Base-by-base conservation (phyloP, 2,888 invertebrate genomes). In the Drosophila antonietae region DNA sequence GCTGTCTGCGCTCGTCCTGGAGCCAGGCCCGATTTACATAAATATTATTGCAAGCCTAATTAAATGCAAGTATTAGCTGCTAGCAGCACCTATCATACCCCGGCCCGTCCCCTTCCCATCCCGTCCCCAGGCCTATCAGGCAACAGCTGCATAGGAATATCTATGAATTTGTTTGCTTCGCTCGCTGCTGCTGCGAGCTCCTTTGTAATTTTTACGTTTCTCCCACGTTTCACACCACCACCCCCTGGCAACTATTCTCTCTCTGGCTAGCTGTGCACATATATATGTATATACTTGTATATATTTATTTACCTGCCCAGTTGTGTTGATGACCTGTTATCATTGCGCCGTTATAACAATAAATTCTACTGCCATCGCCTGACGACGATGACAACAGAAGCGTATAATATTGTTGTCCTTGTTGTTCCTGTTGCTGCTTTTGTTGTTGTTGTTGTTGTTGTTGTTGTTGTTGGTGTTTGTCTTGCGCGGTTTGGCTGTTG, bases 1-100 rank as follows among this genome's bases (percentile, higher is more conserved):
- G 78, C 41, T 75, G 75, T 71, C 61, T 59, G 68, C 64, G 57
- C 23, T 64, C 61, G 74, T 75, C 75, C 81, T 80, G 80, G 71
- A 72, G 69, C 81, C 81, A 81, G 80, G 64, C 80, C 75, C 78
- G 88, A 87, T 86, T 89, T 86, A 86, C 86, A 86, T 88, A 90
- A 90, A 90, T 90, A 90, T 90, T 90, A 83, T 89, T 90, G 85
- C 80, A 90, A 89, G 88, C 88, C 90, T 90, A 90, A 90, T 90
- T 90, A 90, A 90, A 88, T 83, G 88, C 82, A 82, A 90, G 83
- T 84, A 88, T 81, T 86, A 80, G 78, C 69, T 77, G 71, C 58
- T 56, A 60, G 28, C 47, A 51, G 55, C 10, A 49, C 53, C 15
- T 20, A 53, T 1, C 10, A 18, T 2, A 52, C 12, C 8, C 39